Evolutionary conservation across 2,797 vertebrate species (phyloP).

Genomic region (Liasis olivaceus): DNA sequence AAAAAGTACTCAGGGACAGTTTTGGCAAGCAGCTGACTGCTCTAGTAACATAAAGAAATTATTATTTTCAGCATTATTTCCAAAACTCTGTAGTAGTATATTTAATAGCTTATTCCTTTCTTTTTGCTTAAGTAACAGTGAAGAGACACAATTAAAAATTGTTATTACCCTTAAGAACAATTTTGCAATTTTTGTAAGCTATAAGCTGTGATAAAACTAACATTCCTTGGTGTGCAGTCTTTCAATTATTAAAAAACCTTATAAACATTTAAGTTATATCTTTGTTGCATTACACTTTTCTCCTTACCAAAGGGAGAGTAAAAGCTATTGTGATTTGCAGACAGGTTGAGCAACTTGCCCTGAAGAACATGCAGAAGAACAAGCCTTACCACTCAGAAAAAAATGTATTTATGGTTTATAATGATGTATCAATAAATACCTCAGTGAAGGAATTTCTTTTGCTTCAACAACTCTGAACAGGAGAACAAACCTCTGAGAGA

Average conservation of each 20-base stretch:
- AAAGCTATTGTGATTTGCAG: background rate
- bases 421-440: background rate
- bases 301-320: background rate
- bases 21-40: slow-evolving; percentile 49
- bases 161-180: slow-evolving; percentile 9
- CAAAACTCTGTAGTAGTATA: background rate
- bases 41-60: slow-evolving; percentile 41
- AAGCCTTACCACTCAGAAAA: background rate
- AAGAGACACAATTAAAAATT: slow-evolving; percentile 50
- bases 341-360: background rate
- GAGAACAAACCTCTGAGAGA: background rate
- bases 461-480: background rate
- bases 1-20: slow-evolving; percentile 32
- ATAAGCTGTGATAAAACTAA: background rate
- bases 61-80: slow-evolving; percentile 30
- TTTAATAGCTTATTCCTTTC: slow-evolving; percentile 4
- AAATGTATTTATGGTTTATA: slow-evolving; percentile 13
- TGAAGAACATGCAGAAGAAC: background rate
- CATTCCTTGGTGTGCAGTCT: background rate
- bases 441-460: background rate
- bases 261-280: background rate
- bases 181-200: slow-evolving; percentile 6
- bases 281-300: background rate
- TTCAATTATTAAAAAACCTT: slow-evolving; percentile 5
- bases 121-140: slow-evolving; percentile 30